These are phyloP conservation scores for Erebia palarica DNA, from an alignment of 2,888 invertebrate genomes.

Conservation along the genomic window DNA sequence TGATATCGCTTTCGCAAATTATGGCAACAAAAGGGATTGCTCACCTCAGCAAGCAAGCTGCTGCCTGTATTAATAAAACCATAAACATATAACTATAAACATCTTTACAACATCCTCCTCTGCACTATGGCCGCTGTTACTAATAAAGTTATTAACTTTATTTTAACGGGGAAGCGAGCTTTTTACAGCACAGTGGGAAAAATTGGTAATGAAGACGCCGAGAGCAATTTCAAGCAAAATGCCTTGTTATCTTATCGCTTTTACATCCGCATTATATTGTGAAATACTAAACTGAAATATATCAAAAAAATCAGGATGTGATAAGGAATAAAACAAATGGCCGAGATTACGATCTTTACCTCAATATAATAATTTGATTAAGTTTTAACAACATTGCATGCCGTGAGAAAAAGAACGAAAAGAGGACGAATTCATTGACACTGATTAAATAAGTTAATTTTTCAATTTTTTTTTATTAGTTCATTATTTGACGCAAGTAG, in stretches of 20 bases:
- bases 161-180: slow-evolving; percentile 42
- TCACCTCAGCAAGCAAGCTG: slow-evolving; percentile 21
- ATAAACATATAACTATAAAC: slow-evolving; percentile 43
- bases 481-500: background rate
- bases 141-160: slow-evolving; percentile 46
- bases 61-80: slow-evolving; percentile 32
- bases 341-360: background rate
- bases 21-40: slow-evolving; percentile 16
- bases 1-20: slow-evolving; percentile 4
- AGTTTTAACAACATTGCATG: background rate
- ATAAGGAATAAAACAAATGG: background rate
- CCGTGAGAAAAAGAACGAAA: slow-evolving; percentile 2
- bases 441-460: slow-evolving; percentile 6
- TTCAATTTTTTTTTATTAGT: background rate
- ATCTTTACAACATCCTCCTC: slow-evolving; percentile 48
- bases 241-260: background rate
- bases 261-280: background rate
- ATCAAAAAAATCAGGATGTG: background rate
- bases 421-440: slow-evolving; percentile 13
- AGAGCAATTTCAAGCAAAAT: background rate
- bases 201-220: background rate
- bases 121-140: slow-evolving; percentile 33
- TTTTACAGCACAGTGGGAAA: background rate
- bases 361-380: background rate
- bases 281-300: background rate